Base-by-base conservation (phyloP, 2,888 invertebrate species). In the Sesia apiformis region DNA sequence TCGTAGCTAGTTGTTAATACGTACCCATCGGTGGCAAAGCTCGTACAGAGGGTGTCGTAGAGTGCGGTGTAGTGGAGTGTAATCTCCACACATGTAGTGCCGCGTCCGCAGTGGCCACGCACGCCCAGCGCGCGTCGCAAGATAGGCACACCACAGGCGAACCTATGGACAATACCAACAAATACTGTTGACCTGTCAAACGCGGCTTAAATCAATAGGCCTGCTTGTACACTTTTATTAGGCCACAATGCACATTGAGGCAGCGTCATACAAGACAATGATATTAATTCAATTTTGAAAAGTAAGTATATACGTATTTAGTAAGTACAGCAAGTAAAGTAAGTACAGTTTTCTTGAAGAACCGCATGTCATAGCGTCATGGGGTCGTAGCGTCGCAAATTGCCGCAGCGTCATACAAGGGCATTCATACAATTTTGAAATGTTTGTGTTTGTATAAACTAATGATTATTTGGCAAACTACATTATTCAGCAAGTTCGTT, bases 51-150 rank as follows among this genome's bases (percentile, higher is more conserved):
- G 88, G 78, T 6, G 38, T 50, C 23, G 91, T 80, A 8, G 83
- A 61, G 3, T 65, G 53, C 67, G 64, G 92, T 60, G 88, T 78
- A 2, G 75, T 76, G 2, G 91, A 87, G 53, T 73, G 74, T 7
- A 92, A 89, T 42, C 88, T 78, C 76, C 93, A 92, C 42, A 92
- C 87, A 76, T 93, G 93, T 63, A 95, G 83, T 51, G 92, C 90
- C 51, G 91, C 88, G 85, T 95, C 94, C 58, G 92, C 92, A 78
- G 94, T 94, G 60, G 93, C 89, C 53, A 91, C 92, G 67, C 92
- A 90, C 52, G 92, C 87, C 68, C 92, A 86, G 62, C 91, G 89
- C 58, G 91, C 85, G 72, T 91, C 91, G 59, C 91, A 92, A 57
- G 91, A 90, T 40, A 93, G 80, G 62, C 92, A 93, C 67, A 91